A percentile compares a stretch with the other conserved stretches of the same genome.
Conservation (phyloP, 2,113 vertebrate genomes). For the Grammomys dolichurus region DNA sequence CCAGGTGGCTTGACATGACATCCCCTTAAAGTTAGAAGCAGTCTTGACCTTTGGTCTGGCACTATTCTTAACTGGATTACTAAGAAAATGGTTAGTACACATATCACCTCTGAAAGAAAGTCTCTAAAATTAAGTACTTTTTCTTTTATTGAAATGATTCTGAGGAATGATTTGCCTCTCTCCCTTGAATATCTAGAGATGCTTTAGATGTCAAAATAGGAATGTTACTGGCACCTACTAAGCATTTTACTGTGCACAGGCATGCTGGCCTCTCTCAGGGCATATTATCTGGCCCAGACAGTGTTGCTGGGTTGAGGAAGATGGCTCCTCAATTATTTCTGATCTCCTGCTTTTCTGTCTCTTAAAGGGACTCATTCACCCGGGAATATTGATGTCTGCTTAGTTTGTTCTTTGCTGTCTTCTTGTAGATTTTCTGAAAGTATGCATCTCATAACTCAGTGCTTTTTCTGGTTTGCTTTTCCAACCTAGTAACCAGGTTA, state of each 20-base stretch:
- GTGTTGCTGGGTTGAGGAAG: background rate
- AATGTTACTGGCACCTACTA: background rate
- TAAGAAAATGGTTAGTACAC: background rate
- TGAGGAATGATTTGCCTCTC: background rate
- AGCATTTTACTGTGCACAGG: background rate
- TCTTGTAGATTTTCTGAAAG: background rate
- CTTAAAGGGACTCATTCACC: background rate
- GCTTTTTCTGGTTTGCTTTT: background rate
- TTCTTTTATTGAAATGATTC: background rate
- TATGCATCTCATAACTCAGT: background rate
- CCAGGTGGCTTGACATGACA: background rate
- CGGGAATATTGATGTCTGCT: background rate
- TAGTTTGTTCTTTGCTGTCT: background rate
- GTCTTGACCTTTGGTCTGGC: background rate
- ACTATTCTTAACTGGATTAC: background rate
- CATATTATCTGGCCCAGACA: background rate
- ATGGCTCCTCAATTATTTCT: background rate
- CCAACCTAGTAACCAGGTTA: background rate
- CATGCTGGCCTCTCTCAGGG: background rate
- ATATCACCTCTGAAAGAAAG: background rate
- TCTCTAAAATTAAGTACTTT: background rate
- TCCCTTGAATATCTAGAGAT: background rate
- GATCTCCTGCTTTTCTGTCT: background rate
- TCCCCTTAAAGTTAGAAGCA: background rate
- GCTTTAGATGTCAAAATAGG: background rate